Base-by-base conservation (phyloP, 2,113 vertebrate species). In the Platichthys stellatus region DNA sequence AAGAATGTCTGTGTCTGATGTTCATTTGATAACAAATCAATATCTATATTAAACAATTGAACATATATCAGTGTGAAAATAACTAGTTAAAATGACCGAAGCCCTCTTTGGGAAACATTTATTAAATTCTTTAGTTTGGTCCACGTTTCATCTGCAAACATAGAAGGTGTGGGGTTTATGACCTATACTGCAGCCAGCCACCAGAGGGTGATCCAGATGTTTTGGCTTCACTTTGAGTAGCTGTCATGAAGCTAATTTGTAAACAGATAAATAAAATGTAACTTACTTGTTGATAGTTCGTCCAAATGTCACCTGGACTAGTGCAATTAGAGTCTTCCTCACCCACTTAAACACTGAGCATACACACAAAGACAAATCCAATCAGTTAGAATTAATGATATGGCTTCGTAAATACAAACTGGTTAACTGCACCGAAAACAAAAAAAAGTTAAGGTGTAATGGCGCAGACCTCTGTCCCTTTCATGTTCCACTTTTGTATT, bases 241-340 rank as follows among this genome's bases (percentile, higher is more conserved):
- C 40, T 43, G 40, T 13, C 40, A 43, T 43, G 40, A 1, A 43
- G 40, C 3, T 43, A 2, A 43, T 43, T 12, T 43, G 40, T 51
- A 51, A 51, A 17, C 17, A 18, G 51, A 54, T 54, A 9, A 54
- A 54, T n/a, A 54, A 54, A 54, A 54, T n/a, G 51, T 54, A 54
- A 54, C 97, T 98, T 94, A 99, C 98, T 98, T 99, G 96, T 99
- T 99, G 91, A 99, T 99, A 72, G 98, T 99, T 90, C 97, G 96
- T 94, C 98, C 98, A 95, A 99, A 99, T 80, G 98, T 99, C 91
- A 98, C 96, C 93, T 99, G 98, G 91, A 99, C 98, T 81, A 99
- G 96, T 95, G 97, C 97, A 95, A 99, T 99, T 85, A 99, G 94
- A 23, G 98, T 99, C 94, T 98, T 99, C 89, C 98, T 96, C 82